These are phyloP conservation scores for Tenodera sinensis DNA, from an alignment of 2,888 invertebrate genomes.

Conservation along the genomic window DNA sequence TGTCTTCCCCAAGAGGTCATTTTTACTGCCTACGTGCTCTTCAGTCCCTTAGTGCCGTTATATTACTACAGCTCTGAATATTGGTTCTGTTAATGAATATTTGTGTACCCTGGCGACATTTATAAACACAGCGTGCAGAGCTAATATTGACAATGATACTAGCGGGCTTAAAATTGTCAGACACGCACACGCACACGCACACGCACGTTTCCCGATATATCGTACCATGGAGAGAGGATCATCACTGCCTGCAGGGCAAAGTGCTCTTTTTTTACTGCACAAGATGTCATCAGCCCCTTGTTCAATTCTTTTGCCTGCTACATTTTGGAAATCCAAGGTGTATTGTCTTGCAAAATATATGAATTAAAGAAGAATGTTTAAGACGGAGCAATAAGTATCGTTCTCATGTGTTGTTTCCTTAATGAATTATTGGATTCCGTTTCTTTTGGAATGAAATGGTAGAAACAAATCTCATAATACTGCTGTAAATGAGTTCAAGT, in stretches of 20 bases:
- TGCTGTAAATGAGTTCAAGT: too few relatives aligned
- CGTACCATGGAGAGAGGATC: background rate
- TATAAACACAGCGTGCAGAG: background rate
- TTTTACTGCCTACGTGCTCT: background rate
- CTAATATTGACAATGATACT: constrained; percentile 3
- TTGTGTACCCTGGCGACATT: background rate
- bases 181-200: background rate
- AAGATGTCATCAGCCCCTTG: background rate
- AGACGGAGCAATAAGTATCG: too few relatives aligned
- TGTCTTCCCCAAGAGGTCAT: background rate
- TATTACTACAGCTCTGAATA: background rate
- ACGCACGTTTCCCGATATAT: background rate
- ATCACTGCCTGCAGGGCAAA: background rate
- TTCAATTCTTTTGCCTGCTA: background rate
- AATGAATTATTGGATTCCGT: too few relatives aligned
- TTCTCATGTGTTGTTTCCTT: too few relatives aligned
- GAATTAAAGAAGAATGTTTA: too few relatives aligned
- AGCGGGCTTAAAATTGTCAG: background rate
- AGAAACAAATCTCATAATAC: too few relatives aligned
- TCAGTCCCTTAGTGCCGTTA: background rate
- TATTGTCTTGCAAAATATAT: too few relatives aligned
- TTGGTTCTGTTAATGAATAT: constrained; percentile 15
- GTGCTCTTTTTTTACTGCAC: background rate
- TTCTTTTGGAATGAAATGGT: too few relatives aligned
- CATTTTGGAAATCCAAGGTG: too few relatives aligned